Percentiles rank a stretch among this genome's conserved stretches.
Evolutionary conservation across 1,140 invertebrate species (phyloP).

Genomic region (Scaptomyza hsui): DNA sequence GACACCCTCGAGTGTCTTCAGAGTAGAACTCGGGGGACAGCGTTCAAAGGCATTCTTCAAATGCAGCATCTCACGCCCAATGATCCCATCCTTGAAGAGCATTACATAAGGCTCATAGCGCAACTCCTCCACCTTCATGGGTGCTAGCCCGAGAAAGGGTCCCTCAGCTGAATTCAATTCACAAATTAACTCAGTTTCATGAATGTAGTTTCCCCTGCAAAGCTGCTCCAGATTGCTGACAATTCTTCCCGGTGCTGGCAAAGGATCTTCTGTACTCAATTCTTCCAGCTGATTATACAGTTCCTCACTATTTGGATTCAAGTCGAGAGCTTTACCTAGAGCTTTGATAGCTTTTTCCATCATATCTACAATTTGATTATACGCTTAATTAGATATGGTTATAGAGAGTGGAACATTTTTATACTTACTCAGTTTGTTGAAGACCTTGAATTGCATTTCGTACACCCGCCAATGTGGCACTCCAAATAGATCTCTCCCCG

Average conservation of each 20-base stretch:
- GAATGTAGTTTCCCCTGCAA: constrained; percentile 6
- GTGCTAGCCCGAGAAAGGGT: constrained; percentile 91
- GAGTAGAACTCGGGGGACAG: neutral
- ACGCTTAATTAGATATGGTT: neutral
- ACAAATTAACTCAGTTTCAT: constrained; percentile 87
- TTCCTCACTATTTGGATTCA: constrained; percentile 19
- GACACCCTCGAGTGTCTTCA: constrained; percentile 7
- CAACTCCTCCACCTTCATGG: constrained; percentile 95
- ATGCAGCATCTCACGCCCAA: constrained; percentile 93
- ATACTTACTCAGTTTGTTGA: constrained; percentile 32
- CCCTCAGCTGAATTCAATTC: constrained; percentile 88
- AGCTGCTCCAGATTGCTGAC: constrained; percentile 10
- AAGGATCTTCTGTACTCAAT: neutral
- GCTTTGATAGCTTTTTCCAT: neutral
- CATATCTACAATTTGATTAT: constrained; percentile 20
- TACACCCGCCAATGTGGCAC: constrained; percentile 36
- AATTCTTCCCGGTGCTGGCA: neutral
- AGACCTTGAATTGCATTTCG: constrained; percentile 36
- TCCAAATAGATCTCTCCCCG: constrained; percentile 33
- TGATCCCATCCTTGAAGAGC: constrained; percentile 94
- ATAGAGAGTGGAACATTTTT: neutral
- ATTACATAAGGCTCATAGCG: constrained; percentile 92
- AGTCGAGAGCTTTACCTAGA: neutral
- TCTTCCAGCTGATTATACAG: constrained; percentile 12
- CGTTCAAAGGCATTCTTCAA: constrained; percentile 87